phyloP scores from a whole-genome alignment of 2,113 vertebrate genomes.

The Pycnonotus jocosus region DNA sequence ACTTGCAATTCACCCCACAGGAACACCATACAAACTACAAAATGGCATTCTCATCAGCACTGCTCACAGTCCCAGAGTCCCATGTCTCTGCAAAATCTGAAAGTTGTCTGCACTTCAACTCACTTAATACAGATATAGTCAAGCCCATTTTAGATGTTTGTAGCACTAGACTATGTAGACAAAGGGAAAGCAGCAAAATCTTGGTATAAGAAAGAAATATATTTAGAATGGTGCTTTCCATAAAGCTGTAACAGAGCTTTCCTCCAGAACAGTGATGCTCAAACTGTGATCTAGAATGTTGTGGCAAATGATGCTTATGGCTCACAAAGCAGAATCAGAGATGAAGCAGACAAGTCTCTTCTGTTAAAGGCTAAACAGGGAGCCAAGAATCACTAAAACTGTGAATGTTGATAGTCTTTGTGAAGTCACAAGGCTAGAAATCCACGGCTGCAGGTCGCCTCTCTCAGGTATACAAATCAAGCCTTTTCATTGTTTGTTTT shows the following conservation, averaged over 20 bases:
- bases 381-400: fast-evolving
- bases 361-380: neutral
- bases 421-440: neutral
- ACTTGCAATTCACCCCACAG: neutral
- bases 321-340: neutral
- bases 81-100: neutral
- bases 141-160: neutral
- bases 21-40: neutral
- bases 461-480: neutral
- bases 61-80: neutral
- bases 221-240: neutral
- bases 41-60: neutral
- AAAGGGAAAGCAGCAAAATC: neutral
- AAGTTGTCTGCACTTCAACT: neutral
- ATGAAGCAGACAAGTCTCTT: neutral
- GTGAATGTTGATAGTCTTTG: neutral
- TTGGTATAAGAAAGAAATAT: neutral
- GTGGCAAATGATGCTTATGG: fast-evolving
- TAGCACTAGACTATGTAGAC: neutral
- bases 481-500: neutral
- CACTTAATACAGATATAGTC: neutral
- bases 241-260: neutral
- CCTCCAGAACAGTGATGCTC: neutral
- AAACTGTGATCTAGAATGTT: neutral
- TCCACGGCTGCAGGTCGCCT: neutral